Conservation (phyloP, 2,113 vertebrate species). For the Centrocercus urophasianus region DNA sequence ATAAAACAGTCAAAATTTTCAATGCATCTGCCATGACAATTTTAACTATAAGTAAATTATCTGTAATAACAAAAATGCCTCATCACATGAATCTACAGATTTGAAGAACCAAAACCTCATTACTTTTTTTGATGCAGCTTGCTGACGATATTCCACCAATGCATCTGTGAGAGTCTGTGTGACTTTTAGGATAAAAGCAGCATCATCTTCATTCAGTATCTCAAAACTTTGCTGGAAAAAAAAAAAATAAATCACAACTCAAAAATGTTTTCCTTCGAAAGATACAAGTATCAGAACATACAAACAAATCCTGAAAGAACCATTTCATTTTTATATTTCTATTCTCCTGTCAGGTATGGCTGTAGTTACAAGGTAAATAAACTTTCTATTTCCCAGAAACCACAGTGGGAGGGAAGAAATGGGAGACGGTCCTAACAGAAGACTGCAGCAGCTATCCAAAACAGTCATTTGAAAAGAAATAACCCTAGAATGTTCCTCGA, state of each 20-base stretch:
- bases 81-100: neutral
- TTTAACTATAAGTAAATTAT: neutral
- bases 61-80: neutral
- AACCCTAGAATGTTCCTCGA: neutral
- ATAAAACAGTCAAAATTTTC: neutral
- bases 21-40: neutral
- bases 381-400: neutral
- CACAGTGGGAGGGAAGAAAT: neutral
- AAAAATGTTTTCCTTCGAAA: neutral
- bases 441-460: neutral
- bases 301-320: neutral
- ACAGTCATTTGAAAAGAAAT: neutral
- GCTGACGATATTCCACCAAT: slow-evolving; percentile 60
- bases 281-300: neutral
- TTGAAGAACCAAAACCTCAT: neutral
- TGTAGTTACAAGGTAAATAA: neutral
- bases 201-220: slow-evolving; percentile 66
- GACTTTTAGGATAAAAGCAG: slow-evolving; percentile 69
- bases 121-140: slow-evolving; percentile 48
- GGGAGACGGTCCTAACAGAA: neutral
- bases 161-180: slow-evolving; percentile 61
- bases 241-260: neutral
- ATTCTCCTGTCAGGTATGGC: neutral
- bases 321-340: neutral
- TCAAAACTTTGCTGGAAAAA: slow-evolving; percentile 61